Evolutionary conservation across 2,797 vertebrate genomes (phyloP).

Genomic region (Otus scops): DNA sequence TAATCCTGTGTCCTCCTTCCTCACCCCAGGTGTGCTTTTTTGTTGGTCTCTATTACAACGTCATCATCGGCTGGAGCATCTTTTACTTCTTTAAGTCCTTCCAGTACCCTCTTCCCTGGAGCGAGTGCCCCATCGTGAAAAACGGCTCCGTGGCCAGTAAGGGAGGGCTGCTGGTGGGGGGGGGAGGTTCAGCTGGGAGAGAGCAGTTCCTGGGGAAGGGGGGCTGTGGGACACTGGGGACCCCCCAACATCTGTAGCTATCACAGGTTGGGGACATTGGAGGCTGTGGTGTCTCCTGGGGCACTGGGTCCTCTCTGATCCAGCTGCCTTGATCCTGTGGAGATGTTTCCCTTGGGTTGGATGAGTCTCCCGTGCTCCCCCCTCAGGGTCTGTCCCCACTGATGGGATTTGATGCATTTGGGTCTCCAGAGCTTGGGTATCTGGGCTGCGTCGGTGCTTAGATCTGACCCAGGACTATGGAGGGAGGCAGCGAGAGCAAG

Average conservation of each 20-base stretch:
- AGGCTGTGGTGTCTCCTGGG: neutral
- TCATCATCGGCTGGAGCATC: slow-evolving; percentile 96
- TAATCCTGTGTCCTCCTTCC: neutral
- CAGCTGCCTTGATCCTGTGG: accelerated
- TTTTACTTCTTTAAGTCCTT: slow-evolving; percentile 98
- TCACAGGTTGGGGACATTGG: neutral
- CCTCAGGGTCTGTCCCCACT: neutral
- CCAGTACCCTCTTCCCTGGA: slow-evolving; percentile 94
- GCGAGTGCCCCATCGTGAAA: slow-evolving; percentile 85
- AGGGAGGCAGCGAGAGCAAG: neutral
- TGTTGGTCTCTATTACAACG: slow-evolving; percentile 94
- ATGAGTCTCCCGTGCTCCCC: accelerated
- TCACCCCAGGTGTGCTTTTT: slow-evolving; percentile 87
- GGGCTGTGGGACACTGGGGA: neutral
- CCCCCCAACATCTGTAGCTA: neutral
- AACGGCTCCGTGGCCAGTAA: slow-evolving; percentile 88
- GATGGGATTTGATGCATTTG: neutral
- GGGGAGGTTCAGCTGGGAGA: neutral
- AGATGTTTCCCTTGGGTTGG: neutral
- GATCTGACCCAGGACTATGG: neutral
- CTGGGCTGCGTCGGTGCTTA: neutral
- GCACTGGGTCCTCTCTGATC: neutral
- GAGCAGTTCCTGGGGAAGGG: neutral
- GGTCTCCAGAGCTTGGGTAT: neutral
- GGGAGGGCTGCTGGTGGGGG: neutral